Percentiles rank a stretch among this genome's conserved stretches.
phyloP scores from a whole-genome alignment of 2,888 invertebrate species.

The Macaria notata region DNA sequence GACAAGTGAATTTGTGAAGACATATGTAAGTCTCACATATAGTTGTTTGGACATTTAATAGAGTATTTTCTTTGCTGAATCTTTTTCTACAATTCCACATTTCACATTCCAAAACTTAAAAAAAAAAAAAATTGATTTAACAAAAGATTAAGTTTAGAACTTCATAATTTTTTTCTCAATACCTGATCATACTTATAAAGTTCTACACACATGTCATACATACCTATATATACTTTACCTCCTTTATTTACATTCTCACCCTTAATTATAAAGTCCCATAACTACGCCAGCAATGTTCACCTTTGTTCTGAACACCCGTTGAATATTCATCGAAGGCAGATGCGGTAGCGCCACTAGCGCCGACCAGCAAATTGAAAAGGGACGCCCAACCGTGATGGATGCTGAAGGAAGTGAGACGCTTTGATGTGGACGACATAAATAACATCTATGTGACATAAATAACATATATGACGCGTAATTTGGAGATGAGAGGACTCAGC shows the following conservation, averaged over 20 bases:
- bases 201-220: too few relatives aligned
- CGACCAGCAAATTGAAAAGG: conserved; percentile 22
- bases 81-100: too few relatives aligned
- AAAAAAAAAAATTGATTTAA: too few relatives aligned
- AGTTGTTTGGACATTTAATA: too few relatives aligned
- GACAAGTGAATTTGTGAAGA: too few relatives aligned
- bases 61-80: too few relatives aligned
- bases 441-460: conserved; percentile 15
- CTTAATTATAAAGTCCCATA: conserved; percentile 12
- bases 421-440: conserved; percentile 24
- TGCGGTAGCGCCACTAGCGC: conserved; percentile 8
- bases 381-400: conserved; percentile 19
- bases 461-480: conserved; percentile 21
- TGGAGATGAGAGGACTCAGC: conserved; percentile 16
- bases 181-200: too few relatives aligned
- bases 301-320: conserved; percentile 15
- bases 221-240: too few relatives aligned
- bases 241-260: background rate
- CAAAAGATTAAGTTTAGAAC: too few relatives aligned
- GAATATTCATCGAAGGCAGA: conserved; percentile 23
- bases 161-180: too few relatives aligned
- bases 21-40: too few relatives aligned
- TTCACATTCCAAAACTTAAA: too few relatives aligned
- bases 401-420: conserved; percentile 21
- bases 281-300: conserved; percentile 3